Evolutionary conservation across 37 sponge, comb jelly and placozoan species (phyloP), one percentile per base, ranked within the genome.

Genomic region (Amphimedon queenslandica): DNA sequence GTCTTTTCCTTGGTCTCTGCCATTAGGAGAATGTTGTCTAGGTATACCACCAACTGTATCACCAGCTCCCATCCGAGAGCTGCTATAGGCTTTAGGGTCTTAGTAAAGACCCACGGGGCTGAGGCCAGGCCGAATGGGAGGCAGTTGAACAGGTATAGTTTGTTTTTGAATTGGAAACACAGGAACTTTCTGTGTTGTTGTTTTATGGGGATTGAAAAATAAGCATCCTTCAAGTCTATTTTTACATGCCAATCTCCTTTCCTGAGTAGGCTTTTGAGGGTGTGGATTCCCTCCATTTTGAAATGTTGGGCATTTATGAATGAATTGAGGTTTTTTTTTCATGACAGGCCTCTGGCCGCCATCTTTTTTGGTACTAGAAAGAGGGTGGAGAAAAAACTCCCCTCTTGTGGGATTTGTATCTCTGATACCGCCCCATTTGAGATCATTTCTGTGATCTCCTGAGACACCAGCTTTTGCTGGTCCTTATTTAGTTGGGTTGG

Each of bases 331-430:
- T 36, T 66, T 66, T 32, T n/a, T n/a, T n/a, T n/a, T n/a, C n/a
- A n/a, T n/a, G n/a, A n/a, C n/a, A n/a, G n/a, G n/a, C n/a, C n/a
- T 66, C n/a, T 66, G 37, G 34, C 55, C 55, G 11, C 58, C 73
- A 37, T 72, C 58, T 23, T 56, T 30, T 72, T 72, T 2, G 57
- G 73, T n/a, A 72, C 73, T 13, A 72, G 73, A 56, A 72, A 72
- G 2, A 72, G 21, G 23, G 42, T 37, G 5, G 65, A 63, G 33
- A 75, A 5, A 47, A 75, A 75, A 25, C 76, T 51, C 24, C 32
- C 13, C 42, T 51, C 64, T 23, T 8, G 29, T 63, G 20, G 10
- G 32, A 30, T 6, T 16, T 16, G 10, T 29, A 63, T 8, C 13
- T 47, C 13, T 47, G 51, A 18, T 13, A 47, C 51, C 13, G 51